Percentiles rank a stretch among this genome's conserved stretches.
These are phyloP conservation scores for Zelostemma sp. DNA, from an alignment of 1,140 invertebrate species.

Conservation along the genomic window DNA sequence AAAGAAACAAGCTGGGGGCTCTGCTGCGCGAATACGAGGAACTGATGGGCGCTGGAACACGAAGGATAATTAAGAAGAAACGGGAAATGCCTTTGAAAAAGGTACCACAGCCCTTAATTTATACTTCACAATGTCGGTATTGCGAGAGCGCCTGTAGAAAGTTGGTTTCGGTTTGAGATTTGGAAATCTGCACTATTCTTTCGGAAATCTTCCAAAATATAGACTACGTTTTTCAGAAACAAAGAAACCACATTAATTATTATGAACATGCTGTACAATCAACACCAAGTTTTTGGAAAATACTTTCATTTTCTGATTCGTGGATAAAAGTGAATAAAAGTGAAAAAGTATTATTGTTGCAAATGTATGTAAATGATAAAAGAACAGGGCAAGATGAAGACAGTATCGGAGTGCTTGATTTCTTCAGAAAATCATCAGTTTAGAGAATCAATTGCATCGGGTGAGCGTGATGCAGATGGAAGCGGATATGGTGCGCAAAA, in stretches of 20 bases:
- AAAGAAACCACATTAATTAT: no score
- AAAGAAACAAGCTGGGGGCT: slow-evolving; percentile 71
- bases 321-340: no score
- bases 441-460: slow-evolving; percentile 79
- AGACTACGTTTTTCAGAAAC: no score
- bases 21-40: slow-evolving; percentile 74
- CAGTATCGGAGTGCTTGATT: slow-evolving; percentile 18
- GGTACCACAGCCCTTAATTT: slow-evolving; percentile 46
- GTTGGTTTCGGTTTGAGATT: neutral
- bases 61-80: slow-evolving; percentile 62
- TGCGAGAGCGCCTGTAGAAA: neutral
- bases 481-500: slow-evolving; percentile 81
- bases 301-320: no score
- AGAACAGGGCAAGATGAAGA: no score
- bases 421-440: slow-evolving; percentile 75
- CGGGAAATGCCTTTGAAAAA: slow-evolving; percentile 59
- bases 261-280: no score
- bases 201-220: neutral
- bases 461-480: slow-evolving; percentile 84
- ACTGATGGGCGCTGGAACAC: slow-evolving; percentile 65
- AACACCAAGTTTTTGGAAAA: no score
- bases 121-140: slow-evolving; percentile 10
- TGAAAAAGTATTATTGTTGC: no score
- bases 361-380: neutral
- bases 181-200: no score